phyloP scores from a whole-genome alignment of 2,888 invertebrate species.

The Anorthoa munda region DNA sequence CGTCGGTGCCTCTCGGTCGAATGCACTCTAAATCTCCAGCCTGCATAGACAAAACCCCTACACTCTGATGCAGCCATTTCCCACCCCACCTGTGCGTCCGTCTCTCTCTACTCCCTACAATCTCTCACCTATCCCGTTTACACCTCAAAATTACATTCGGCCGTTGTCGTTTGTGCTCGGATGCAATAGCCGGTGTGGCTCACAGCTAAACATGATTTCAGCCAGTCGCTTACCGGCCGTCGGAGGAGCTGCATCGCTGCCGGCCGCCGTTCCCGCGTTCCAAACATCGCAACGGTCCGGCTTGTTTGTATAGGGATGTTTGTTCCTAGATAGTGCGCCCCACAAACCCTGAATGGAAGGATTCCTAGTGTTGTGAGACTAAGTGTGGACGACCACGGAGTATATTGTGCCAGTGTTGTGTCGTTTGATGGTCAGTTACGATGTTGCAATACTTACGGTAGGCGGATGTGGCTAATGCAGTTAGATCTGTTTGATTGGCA shows the following conservation, averaged over 20 bases:
- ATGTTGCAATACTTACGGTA: slow-evolving; percentile 72
- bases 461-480: slow-evolving; percentile 82
- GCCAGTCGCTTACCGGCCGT: slow-evolving; percentile 87
- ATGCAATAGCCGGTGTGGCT: slow-evolving; percentile 91
- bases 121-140: slow-evolving; percentile 80
- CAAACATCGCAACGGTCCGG: slow-evolving; percentile 84
- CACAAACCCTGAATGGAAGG: slow-evolving; percentile 80
- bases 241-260: slow-evolving; percentile 81
- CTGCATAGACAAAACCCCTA: slow-evolving; percentile 85
- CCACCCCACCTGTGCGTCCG: slow-evolving; percentile 83
- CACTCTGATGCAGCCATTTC: slow-evolving; percentile 81
- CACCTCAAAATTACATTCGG: slow-evolving; percentile 88
- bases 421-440: slow-evolving; percentile 81
- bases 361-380: slow-evolving; percentile 83
- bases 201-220: slow-evolving; percentile 89
- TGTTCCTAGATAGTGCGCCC: slow-evolving; percentile 86
- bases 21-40: slow-evolving; percentile 85
- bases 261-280: slow-evolving; percentile 80
- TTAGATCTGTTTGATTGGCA: slow-evolving; percentile 86
- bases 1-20: slow-evolving; percentile 77
- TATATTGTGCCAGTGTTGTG: slow-evolving; percentile 79
- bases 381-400: slow-evolving; percentile 64
- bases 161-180: slow-evolving; percentile 88
- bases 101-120: slow-evolving; percentile 78
- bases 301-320: slow-evolving; percentile 87